Conservation (phyloP, 2,797 vertebrate genomes). For the Menidia menidia region DNA sequence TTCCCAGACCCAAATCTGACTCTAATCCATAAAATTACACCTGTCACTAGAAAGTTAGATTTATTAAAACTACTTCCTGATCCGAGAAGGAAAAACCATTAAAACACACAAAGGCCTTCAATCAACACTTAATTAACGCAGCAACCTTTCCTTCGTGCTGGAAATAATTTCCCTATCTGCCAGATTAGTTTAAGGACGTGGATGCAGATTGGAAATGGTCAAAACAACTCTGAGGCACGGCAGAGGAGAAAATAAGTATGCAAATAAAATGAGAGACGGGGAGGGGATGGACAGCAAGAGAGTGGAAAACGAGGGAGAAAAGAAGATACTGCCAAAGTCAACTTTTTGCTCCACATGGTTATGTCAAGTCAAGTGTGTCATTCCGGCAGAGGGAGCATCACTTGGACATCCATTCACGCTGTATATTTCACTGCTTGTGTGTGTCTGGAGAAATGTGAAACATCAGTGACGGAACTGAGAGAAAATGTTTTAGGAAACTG, state of each 20-base stretch:
- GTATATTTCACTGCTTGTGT: conserved; percentile 14
- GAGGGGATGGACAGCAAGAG: background rate
- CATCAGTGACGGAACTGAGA: conserved; percentile 5
- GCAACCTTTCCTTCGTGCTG: conserved; percentile 70
- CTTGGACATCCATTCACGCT: conserved; percentile 32
- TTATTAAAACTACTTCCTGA: conserved; percentile 85
- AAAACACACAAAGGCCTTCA: conserved; percentile 76
- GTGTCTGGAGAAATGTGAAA: conserved; percentile 26
- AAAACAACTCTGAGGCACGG: conserved; percentile 62
- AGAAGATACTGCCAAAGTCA: conserved; percentile 25
- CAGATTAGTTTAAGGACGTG: conserved; percentile 80
- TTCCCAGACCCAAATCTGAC: conserved; percentile 65
- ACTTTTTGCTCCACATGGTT: conserved; percentile 28
- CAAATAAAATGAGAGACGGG: conserved; percentile 45
- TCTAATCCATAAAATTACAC: conserved; percentile 88
- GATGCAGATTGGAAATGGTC: conserved; percentile 76
- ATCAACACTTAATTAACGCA: conserved; percentile 85
- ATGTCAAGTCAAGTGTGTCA: conserved; percentile 55
- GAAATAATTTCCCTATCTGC: conserved; percentile 74
- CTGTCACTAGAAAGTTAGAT: conserved; percentile 86
- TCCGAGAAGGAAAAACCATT: conserved; percentile 80
- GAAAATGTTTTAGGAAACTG: conserved; percentile 19
- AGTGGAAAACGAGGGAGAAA: background rate
- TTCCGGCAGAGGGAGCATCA: conserved; percentile 37
- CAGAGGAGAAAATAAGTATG: conserved; percentile 64